Percentiles rank a stretch among this genome's conserved stretches.
Conservation (phyloP, 2,888 invertebrate genomes). For the Maniola hyperantus region DNA sequence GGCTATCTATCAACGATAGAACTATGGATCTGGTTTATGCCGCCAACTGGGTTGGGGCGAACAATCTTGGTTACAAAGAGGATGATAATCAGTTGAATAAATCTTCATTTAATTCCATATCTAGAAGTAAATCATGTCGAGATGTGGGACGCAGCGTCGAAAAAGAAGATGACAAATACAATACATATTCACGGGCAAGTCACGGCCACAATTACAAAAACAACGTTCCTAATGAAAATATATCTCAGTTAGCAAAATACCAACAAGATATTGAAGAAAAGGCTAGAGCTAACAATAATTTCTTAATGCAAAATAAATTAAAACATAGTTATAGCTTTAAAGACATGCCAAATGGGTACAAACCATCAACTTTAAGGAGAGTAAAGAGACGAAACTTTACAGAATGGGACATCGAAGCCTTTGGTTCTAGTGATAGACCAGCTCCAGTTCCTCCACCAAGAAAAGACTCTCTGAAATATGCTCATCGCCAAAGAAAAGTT, state of each 20-base stretch:
- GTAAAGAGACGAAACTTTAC: slow-evolving; percentile 81
- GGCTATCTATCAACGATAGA: slow-evolving; percentile 85
- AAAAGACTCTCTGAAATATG: slow-evolving; percentile 78
- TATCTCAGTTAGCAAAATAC: slow-evolving; percentile 84
- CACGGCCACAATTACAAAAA: slow-evolving; percentile 62
- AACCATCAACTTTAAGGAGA: slow-evolving; percentile 81
- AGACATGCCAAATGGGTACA: slow-evolving; percentile 84
- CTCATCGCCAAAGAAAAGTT: slow-evolving; percentile 75
- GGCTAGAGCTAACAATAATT: slow-evolving; percentile 76
- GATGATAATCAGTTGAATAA: slow-evolving; percentile 61
- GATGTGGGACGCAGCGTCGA: slow-evolving; percentile 68
- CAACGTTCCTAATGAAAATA: slow-evolving; percentile 67
- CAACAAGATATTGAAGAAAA: slow-evolving; percentile 84
- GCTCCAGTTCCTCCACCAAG: slow-evolving; percentile 73
- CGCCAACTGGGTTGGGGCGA: slow-evolving; percentile 92
- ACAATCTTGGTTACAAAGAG: slow-evolving; percentile 74
- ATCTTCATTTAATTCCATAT: slow-evolving; percentile 73
- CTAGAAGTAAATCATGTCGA: slow-evolving; percentile 77
- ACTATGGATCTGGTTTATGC: slow-evolving; percentile 91
- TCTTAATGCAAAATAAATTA: slow-evolving; percentile 78
- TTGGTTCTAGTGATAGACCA: slow-evolving; percentile 63
- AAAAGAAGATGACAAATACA: slow-evolving; percentile 54
- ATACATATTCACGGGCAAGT: slow-evolving; percentile 58
- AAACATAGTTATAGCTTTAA: slow-evolving; percentile 83
- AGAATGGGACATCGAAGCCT: slow-evolving; percentile 82